A percentile compares a stretch with the other conserved stretches of the same genome.
phyloP scores from a whole-genome alignment of 2,888 invertebrate species.

The Bombyx huttoni region DNA sequence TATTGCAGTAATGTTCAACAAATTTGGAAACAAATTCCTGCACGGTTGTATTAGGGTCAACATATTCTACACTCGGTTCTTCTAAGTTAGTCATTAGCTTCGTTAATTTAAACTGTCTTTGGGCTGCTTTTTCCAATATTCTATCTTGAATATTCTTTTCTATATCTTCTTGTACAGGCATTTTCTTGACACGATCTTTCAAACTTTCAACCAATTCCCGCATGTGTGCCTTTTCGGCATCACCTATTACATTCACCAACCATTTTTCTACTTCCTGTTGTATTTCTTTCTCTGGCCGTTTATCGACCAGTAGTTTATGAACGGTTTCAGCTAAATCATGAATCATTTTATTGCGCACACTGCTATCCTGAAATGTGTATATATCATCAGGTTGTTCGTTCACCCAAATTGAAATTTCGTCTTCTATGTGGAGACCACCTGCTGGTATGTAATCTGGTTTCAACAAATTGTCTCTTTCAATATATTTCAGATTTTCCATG shows the following conservation, averaged over 20 bases:
- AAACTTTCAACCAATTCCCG: slow-evolving; percentile 19
- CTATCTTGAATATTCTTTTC: slow-evolving; percentile 4
- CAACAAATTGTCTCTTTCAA: slow-evolving; percentile 4
- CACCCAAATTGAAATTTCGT: slow-evolving; percentile 39
- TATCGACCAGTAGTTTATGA: slow-evolving; percentile 17
- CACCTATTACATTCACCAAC: slow-evolving; percentile 21
- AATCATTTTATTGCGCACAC: slow-evolving; percentile 14
- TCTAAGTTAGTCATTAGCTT: slow-evolving; percentile 1
- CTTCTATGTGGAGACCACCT: slow-evolving; percentile 27
- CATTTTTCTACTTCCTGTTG: slow-evolving; percentile 21
- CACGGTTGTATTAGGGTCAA: slow-evolving; percentile 24
- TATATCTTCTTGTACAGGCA: slow-evolving; percentile 20
- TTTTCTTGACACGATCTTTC: slow-evolving; percentile 19
- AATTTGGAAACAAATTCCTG: slow-evolving; percentile 31
- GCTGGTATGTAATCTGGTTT: slow-evolving; percentile 10
- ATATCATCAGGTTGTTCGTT: slow-evolving; percentile 30
- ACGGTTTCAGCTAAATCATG: slow-evolving; percentile 26
- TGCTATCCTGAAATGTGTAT: slow-evolving; percentile 15
- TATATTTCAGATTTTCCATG: slow-evolving; percentile 18
- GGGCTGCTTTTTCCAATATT: not conserved
- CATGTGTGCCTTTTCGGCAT: slow-evolving; percentile 18
- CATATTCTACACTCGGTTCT: slow-evolving; percentile 1
- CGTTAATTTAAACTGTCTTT: not conserved
- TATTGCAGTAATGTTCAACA: slow-evolving; percentile 30
- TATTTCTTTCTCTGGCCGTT: slow-evolving; percentile 18